phyloP scores from a whole-genome alignment of 2,797 vertebrate genomes.

The Poecile montanus region DNA sequence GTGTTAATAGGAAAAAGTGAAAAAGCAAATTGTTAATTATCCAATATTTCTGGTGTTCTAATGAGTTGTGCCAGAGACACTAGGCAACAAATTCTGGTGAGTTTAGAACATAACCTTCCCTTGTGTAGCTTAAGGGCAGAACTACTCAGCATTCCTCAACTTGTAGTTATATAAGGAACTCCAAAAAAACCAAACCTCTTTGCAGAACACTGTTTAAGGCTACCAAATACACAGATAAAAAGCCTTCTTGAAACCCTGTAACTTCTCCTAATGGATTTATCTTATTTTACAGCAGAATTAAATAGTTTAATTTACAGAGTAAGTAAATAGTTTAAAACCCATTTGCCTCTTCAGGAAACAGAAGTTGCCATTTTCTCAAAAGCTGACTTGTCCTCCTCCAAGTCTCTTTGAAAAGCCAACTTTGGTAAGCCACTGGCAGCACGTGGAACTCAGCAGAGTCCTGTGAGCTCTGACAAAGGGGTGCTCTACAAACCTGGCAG shows the following conservation, averaged over 20 bases:
- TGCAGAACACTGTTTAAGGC: neutral
- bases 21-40: neutral
- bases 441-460: accelerated
- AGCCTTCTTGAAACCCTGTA: neutral
- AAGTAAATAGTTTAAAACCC: neutral
- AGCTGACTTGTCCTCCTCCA: neutral
- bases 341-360: neutral
- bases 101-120: neutral
- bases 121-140: neutral
- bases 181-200: accelerated
- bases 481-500: neutral
- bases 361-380: neutral
- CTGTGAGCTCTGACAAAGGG: accelerated
- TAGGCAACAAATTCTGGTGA: neutral
- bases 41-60: neutral
- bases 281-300: neutral
- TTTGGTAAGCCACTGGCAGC: neutral
- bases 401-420: neutral
- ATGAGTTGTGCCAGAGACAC: neutral
- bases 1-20: neutral
- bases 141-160: neutral
- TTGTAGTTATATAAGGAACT: neutral
- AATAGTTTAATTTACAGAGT: neutral
- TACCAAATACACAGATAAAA: neutral
- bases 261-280: neutral